These are phyloP conservation scores for Poecilobothrus nobilitatus DNA, from an alignment of 2,888 invertebrate species.

Conservation along the genomic window DNA sequence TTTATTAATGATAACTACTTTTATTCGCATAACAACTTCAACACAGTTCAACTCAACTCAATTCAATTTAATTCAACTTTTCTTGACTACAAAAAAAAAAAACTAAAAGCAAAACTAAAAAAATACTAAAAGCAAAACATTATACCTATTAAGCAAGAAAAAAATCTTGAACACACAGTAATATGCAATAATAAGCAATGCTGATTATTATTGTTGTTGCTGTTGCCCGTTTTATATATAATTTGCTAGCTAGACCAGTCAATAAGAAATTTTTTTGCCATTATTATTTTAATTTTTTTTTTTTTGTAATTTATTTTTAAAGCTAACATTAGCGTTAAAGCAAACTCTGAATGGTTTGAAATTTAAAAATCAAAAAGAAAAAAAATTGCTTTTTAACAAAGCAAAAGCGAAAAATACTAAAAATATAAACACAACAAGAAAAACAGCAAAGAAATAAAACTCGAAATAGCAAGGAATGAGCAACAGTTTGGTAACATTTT, in stretches of 20 bases:
- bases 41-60: not conserved
- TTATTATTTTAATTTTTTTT: too few species aligned
- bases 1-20: not conserved
- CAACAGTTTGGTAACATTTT: constrained; percentile 4
- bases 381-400: not conserved
- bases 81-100: too few species aligned
- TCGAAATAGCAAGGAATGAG: not conserved
- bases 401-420: not conserved
- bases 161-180: not conserved
- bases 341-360: not conserved
- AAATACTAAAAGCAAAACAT: too few species aligned
- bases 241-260: not conserved
- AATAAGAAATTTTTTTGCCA: not conserved
- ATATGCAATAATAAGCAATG: not conserved
- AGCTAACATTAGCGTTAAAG: not conserved
- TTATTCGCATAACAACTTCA: not conserved
- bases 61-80: too few species aligned
- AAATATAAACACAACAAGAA: too few species aligned
- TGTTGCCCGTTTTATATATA: not conserved
- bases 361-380: not conserved
- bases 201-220: not conserved
- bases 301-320: not conserved
- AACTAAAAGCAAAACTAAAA: too few species aligned
- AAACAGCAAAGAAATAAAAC: not conserved
- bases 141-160: not conserved